phyloP scores from a whole-genome alignment of 1,140 invertebrate species.

The Aleiodes sp. region DNA sequence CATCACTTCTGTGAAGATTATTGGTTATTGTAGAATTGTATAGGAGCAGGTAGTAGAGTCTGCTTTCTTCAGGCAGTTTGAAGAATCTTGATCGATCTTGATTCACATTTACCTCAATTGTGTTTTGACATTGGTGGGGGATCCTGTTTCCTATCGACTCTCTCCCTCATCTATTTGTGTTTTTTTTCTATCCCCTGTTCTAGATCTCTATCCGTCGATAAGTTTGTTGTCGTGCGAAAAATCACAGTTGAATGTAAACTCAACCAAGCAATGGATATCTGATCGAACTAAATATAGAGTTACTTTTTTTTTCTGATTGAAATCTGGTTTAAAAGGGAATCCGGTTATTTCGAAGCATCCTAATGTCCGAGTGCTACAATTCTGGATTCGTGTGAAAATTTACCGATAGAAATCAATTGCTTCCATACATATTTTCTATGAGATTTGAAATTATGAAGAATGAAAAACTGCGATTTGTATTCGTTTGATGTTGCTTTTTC shows the following conservation, averaged over 20 bases:
- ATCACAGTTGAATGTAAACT: constrained; percentile 1
- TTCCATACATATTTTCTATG: too few relatives aligned
- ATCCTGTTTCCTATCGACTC: constrained; percentile 30
- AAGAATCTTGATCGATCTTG: background rate
- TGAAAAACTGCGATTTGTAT: too few relatives aligned
- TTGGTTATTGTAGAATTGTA: constrained; percentile 9
- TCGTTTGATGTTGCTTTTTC: too few relatives aligned
- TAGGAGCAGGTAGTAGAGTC: constrained; percentile 8
- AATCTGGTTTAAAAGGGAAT: background rate
- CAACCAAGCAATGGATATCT: constrained; percentile 35
- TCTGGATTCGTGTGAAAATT: background rate
- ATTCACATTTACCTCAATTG: constrained; percentile 28
- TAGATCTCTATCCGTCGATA: constrained; percentile 17
- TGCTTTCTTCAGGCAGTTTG: background rate
- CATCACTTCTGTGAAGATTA: background rate
- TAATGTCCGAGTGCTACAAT: constrained; percentile 48
- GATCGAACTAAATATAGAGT: constrained; percentile 47
- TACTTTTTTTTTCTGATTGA: constrained; percentile 34
- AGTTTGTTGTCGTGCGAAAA: constrained; percentile 32
- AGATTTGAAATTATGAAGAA: too few relatives aligned
- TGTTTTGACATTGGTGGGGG: constrained; percentile 37
- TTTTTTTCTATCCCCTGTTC: constrained; percentile 16
- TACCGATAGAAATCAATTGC: background rate
- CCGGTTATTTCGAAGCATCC: constrained; percentile 36
- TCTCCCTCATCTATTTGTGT: constrained; percentile 13